Conservation (phyloP, 2,113 vertebrate genomes). For the Merops nubicus region DNA sequence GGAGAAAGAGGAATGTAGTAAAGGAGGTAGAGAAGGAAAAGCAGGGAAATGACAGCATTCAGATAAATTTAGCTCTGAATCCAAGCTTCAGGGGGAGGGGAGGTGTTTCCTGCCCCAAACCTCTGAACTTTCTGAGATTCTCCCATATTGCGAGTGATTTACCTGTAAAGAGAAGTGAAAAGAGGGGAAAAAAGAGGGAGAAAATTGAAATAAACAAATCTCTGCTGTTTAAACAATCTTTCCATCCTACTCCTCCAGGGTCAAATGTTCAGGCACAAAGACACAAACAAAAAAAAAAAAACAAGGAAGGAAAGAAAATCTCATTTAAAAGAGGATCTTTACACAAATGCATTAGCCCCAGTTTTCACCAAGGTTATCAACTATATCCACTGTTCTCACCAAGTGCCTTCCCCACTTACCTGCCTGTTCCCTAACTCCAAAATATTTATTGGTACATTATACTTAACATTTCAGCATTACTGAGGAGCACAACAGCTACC, state of each 20-base stretch:
- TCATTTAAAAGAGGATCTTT: not conserved
- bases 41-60: conserved; percentile 58
- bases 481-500: not conserved
- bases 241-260: conserved; percentile 1
- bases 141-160: not conserved
- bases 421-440: conserved; percentile 38
- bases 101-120: conserved; percentile 45
- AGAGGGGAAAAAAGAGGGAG: not conserved
- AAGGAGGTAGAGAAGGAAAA: conserved; percentile 57
- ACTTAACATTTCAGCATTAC: conserved; percentile 53
- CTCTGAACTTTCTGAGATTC: conserved; percentile 52
- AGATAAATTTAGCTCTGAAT: conserved; percentile 68
- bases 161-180: conserved; percentile 37
- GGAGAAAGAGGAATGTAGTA: conserved; percentile 49
- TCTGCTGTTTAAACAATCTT: conserved; percentile 54
- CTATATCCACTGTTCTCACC: conserved; percentile 42
- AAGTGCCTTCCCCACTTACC: conserved; percentile 42
- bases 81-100: conserved; percentile 33
- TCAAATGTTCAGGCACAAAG: conserved; percentile 53
- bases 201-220: conserved; percentile 59
- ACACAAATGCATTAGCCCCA: conserved; percentile 39
- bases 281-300: not conserved
- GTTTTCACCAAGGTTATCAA: conserved; percentile 24
- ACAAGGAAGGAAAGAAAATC: not conserved
- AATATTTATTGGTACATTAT: conserved; percentile 61